These are phyloP conservation scores for Anas capensis DNA, from an alignment of 2,797 vertebrate genomes.

Conservation along the genomic window DNA sequence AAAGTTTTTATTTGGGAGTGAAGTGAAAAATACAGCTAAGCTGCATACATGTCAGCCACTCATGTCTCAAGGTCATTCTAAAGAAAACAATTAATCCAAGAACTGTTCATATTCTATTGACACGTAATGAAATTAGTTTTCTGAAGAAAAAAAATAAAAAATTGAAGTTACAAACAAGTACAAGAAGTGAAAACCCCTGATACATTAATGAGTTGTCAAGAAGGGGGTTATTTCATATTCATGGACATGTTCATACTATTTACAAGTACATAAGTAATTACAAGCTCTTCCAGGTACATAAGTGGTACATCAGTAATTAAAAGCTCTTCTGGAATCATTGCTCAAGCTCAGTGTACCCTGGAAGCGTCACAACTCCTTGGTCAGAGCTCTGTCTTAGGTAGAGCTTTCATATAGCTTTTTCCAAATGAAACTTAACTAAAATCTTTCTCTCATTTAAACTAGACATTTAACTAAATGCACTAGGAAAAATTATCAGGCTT, in stretches of 20 bases:
- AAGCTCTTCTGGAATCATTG: not conserved
- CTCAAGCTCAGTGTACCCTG: not conserved
- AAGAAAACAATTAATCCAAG: not conserved
- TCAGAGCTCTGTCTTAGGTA: not conserved
- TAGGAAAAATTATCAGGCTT: not conserved
- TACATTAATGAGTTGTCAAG: not conserved
- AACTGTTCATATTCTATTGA: not conserved
- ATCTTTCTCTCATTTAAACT: not conserved
- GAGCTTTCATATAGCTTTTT: not conserved
- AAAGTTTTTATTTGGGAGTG: not conserved
- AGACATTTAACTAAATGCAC: not conserved
- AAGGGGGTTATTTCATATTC: not conserved
- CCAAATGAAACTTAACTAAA: not conserved
- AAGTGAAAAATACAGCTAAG: not conserved
- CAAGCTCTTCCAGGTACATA: no score
- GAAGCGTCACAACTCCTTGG: not conserved
- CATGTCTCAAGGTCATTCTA: not conserved
- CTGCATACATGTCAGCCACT: not conserved
- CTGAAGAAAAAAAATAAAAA: not conserved
- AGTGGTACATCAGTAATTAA: not conserved
- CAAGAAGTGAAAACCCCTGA: not conserved
- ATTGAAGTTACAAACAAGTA: not conserved
- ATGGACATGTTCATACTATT: not conserved
- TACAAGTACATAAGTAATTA: no score
- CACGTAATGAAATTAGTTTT: not conserved